phyloP scores from a whole-genome alignment of 2,888 invertebrate genomes.

The Keiferia lycopersicella region DNA sequence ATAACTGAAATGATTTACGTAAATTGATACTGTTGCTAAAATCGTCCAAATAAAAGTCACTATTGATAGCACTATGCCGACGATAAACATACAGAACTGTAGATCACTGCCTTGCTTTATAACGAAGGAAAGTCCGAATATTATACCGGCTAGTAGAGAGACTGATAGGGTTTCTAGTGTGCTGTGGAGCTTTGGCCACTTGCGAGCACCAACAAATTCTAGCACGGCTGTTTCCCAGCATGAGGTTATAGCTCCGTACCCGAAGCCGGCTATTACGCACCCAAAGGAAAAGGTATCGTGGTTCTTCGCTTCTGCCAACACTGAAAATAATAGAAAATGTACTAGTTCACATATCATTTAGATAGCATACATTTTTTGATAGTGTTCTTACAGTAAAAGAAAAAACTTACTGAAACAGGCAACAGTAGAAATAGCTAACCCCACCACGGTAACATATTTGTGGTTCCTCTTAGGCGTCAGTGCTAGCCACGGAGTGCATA shows the following conservation, averaged over 20 bases:
- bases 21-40: constrained; percentile 55
- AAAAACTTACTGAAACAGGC: constrained; percentile 64
- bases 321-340: constrained; percentile 47
- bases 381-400: not conserved
- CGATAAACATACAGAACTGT: constrained; percentile 58
- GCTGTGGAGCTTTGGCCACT: constrained; percentile 75
- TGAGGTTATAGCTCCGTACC: constrained; percentile 72
- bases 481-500: constrained; percentile 70
- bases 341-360: not conserved
- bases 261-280: constrained; percentile 74
- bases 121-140: constrained; percentile 54
- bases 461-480: constrained; percentile 72
- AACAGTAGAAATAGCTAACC: constrained; percentile 58
- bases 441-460: constrained; percentile 63
- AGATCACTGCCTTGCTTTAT: constrained; percentile 55
- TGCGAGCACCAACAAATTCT: constrained; percentile 72
- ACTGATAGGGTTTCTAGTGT: constrained; percentile 71
- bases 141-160: constrained; percentile 55
- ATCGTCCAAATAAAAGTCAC: constrained; percentile 60
- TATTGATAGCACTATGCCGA: constrained; percentile 54
- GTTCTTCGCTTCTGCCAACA: constrained; percentile 60
- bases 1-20: constrained; percentile 36
- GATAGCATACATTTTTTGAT: not conserved
- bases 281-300: constrained; percentile 75
- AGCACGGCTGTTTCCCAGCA: constrained; percentile 72